Evolutionary conservation across 2,113 vertebrate species (phyloP).

Genomic region (Lamprotornis superbus): DNA sequence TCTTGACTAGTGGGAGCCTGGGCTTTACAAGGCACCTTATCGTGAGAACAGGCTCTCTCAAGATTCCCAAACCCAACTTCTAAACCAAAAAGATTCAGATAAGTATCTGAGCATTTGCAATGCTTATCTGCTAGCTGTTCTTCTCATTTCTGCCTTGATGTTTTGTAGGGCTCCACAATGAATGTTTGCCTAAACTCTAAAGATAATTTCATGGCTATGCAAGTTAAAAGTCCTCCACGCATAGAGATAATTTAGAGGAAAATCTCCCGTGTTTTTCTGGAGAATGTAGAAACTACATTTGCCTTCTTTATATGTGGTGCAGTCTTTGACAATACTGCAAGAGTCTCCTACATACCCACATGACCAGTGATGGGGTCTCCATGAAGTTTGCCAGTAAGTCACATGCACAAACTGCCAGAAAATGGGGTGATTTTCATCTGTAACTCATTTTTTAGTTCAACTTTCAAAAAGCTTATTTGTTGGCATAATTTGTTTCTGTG

Average conservation of each 20-base stretch:
- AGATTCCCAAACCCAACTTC: slow-evolving; percentile 57
- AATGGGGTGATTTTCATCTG: background rate
- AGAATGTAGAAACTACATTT: background rate
- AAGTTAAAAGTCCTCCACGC: slow-evolving; percentile 6
- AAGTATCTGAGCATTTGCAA: slow-evolving; percentile 61
- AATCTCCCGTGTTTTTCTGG: background rate
- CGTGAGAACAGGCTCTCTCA: slow-evolving; percentile 37
- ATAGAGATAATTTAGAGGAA: background rate
- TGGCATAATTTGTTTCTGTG: background rate
- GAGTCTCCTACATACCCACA: background rate
- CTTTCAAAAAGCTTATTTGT: background rate
- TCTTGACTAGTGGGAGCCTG: background rate
- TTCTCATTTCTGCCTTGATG: slow-evolving; percentile 43
- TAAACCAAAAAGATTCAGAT: slow-evolving; percentile 56
- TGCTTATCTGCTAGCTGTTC: slow-evolving; percentile 52
- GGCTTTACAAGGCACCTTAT: slow-evolving; percentile 24
- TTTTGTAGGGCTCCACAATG: background rate
- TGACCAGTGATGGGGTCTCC: background rate
- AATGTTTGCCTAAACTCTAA: slow-evolving; percentile 16
- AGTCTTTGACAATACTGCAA: background rate
- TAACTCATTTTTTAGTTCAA: background rate
- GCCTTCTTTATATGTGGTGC: background rate
- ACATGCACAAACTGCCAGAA: accelerated
- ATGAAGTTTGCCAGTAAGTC: background rate
- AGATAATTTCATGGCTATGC: background rate